Evolutionary conservation across 2,888 invertebrate genomes (phyloP), one percentile per base, ranked within the genome.

Genomic region (Agrotis clavis): DNA sequence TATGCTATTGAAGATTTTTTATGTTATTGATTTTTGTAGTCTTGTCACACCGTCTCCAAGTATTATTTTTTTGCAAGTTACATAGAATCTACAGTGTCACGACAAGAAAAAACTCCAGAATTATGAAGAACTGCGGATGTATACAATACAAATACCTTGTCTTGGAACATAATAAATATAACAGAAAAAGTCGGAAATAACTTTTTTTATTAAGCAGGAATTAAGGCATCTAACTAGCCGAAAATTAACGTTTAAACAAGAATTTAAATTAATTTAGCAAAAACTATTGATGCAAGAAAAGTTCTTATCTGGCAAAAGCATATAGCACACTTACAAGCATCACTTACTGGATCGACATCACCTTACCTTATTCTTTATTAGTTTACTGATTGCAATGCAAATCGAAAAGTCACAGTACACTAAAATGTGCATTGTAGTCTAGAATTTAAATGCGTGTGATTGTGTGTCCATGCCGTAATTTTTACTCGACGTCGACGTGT

Each of bases 91-190:
- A 41, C 41, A 11, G 9, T 41, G 11, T 2, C 41, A 41, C 2
- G 11, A 41, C 7, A 13, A 13, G 16, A 66, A 66, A 66, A 57
- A 66, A 41, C 48, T 54, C 11, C 47, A 19, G 19, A 60, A 48
- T 30, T 60, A 48, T 60, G 30, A 57, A n/a, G 25, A 66, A 57
- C 25, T 45, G 1, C 57, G n/a, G 54, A 11, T 45, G n/a, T 19
- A 48, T 25, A 45, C 54, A 9, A 14, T 64, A 41, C 18, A 65
- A 16, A 7, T 57, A 30, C 60, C 19, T 66, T 57, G 59, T 14
- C 6, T 5, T n/a, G 35, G 35, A 35, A 35, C 35, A 35, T 35
- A 5, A 35, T 35, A 4, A 35, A 35, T 35, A 35, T 7, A 21
- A 14, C 1, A 30, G 11, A 18, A 18, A 2, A 30, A 16, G 30